phyloP scores from a whole-genome alignment of 1,140 invertebrate genomes.

The Zaprionus lachaisei region DNA sequence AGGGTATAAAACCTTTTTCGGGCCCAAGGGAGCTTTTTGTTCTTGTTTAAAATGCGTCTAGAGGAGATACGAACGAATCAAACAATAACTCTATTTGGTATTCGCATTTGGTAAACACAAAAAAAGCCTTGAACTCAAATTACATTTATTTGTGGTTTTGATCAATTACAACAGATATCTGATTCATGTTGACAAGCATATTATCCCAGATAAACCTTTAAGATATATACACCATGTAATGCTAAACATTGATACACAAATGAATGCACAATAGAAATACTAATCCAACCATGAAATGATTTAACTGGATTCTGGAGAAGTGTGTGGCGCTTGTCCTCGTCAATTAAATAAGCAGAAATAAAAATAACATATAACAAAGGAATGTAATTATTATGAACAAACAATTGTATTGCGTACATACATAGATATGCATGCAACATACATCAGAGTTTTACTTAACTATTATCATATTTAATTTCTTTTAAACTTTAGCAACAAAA shows the following conservation, averaged over 20 bases:
- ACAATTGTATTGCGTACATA: slow-evolving; percentile 58
- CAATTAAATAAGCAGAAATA: slow-evolving; percentile 39
- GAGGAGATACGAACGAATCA: no score
- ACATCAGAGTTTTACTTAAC: slow-evolving; percentile 49
- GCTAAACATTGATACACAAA: not conserved
- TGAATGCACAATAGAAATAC: not conserved
- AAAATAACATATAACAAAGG: slow-evolving; percentile 53
- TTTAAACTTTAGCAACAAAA: slow-evolving; percentile 58
- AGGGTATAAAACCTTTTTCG: no score
- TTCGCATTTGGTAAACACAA: not conserved
- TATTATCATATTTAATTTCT: slow-evolving; percentile 54
- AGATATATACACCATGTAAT: not conserved
- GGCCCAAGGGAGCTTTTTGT: no score
- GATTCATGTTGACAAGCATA: not conserved
- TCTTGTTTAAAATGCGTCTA: no score
- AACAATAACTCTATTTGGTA: no score
- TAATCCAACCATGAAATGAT: not conserved
- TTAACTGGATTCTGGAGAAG: not conserved
- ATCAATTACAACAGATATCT: not conserved
- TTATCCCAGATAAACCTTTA: not conserved
- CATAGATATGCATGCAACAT: slow-evolving; percentile 29
- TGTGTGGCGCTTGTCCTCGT: not conserved
- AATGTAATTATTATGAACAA: slow-evolving; percentile 61
- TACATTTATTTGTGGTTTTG: not conserved
- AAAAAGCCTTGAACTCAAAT: not conserved